phyloP scores from a whole-genome alignment of 2,797 vertebrate genomes.

The Poeciliopsis turneri region DNA sequence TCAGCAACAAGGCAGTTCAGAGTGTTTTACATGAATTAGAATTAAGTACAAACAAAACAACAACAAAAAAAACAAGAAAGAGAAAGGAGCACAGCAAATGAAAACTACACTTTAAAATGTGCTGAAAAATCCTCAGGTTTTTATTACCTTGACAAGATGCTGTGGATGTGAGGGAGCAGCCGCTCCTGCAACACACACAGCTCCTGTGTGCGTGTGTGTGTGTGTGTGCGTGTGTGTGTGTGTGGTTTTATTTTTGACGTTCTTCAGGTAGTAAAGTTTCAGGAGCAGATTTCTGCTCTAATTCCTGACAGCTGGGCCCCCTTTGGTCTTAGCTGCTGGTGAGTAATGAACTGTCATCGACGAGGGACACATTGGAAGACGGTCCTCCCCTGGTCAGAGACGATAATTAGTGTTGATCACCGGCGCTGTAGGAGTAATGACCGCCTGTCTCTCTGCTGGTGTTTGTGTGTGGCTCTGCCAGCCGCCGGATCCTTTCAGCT shows the following conservation, averaged over 20 bases:
- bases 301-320: conserved; percentile 41
- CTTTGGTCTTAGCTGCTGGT: conserved; percentile 46
- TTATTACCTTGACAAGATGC: not conserved
- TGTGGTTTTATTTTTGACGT: conserved; percentile 36
- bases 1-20: no score
- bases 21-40: no score
- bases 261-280: conserved; percentile 65
- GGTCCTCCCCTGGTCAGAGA: conserved; percentile 54
- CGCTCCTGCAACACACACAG: not conserved
- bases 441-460: conserved; percentile 20
- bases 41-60: no score
- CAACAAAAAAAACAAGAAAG: no score
- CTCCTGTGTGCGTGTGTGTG: no score
- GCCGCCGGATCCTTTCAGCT: conserved; percentile 3
- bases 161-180: conserved; percentile 17
- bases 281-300: conserved; percentile 57
- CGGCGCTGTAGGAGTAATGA: conserved; percentile 39
- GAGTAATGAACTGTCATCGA: conserved; percentile 77
- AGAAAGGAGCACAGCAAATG: no score
- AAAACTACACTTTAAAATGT: no score
- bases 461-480: conserved; percentile 11
- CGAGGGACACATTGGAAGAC: conserved; percentile 52
- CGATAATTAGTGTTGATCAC: conserved; percentile 72
- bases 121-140: not conserved
- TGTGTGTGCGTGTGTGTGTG: not conserved